A percentile compares a stretch with the other conserved stretches of the same genome.
Conservation (phyloP, 1,140 invertebrate species). For the Drosophila nigromelanica region DNA sequence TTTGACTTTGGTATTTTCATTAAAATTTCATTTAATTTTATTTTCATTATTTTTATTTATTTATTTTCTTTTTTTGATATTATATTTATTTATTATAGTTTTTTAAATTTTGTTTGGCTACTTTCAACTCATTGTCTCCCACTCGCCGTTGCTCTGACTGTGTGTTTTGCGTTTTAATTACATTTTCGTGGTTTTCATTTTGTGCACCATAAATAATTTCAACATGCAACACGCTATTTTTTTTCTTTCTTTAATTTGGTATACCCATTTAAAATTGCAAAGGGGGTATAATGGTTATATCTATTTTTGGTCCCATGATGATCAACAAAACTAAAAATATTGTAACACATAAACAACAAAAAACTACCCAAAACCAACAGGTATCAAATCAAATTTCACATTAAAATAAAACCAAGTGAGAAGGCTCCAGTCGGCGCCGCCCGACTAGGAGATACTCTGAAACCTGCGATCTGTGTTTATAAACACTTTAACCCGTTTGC, state of each 20-base stretch:
- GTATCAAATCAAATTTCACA: too few relatives aligned
- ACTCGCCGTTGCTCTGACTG: conserved; percentile 23
- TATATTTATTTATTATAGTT: neutral
- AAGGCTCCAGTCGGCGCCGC: too few relatives aligned
- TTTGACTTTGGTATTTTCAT: conserved; percentile 74
- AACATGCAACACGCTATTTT: conserved; percentile 25
- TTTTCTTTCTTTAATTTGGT: conserved; percentile 7
- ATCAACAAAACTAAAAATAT: too few relatives aligned
- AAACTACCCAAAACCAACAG: too few relatives aligned
- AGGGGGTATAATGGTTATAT: too few relatives aligned
- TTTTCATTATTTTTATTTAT: neutral
- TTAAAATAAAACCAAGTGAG: too few relatives aligned
- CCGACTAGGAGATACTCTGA: too few relatives aligned
- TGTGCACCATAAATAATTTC: conserved; percentile 75
- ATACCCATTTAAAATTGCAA: neutral
- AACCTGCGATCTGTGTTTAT: too few relatives aligned
- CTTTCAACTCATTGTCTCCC: neutral
- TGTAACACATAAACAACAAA: too few relatives aligned
- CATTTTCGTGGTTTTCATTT: conserved; percentile 75
- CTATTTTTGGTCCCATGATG: too few relatives aligned
- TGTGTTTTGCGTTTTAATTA: conserved; percentile 67
- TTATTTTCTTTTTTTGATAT: neutral
- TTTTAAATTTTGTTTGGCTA: neutral
- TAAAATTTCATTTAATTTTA: conserved; percentile 46
- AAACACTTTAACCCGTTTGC: too few relatives aligned